Evolutionary conservation across 2,797 vertebrate species (phyloP).

Genomic region (Gastrophryne carolinensis): DNA sequence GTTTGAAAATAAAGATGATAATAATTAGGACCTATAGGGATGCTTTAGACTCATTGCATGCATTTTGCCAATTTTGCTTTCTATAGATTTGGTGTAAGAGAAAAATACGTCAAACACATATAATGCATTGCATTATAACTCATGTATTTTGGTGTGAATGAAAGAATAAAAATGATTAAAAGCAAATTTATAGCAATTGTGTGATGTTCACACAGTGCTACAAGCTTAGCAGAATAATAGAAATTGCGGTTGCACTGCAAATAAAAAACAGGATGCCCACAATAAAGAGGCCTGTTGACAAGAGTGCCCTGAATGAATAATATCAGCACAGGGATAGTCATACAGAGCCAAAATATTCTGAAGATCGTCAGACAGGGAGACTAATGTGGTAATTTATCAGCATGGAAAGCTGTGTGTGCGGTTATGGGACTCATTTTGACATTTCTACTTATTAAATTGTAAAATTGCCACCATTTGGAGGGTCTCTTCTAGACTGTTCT

Average conservation of each 20-base stretch:
- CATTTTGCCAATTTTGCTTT: too few relatives aligned
- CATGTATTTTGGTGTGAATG: too few relatives aligned
- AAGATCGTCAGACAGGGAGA: slow-evolving; percentile 5
- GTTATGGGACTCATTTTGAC: not conserved
- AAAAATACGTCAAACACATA: too few relatives aligned
- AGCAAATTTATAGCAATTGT: too few relatives aligned
- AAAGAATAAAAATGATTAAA: too few relatives aligned
- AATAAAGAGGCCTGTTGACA: slow-evolving; percentile 14
- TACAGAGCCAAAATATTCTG: slow-evolving; percentile 14
- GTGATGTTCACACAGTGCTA: too few relatives aligned
- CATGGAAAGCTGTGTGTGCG: not conserved
- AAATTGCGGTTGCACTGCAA: not conserved
- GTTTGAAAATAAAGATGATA: too few relatives aligned
- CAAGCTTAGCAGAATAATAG: not conserved
- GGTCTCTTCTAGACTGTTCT: not conserved
- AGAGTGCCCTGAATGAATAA: slow-evolving; percentile 12
- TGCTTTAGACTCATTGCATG: too few relatives aligned
- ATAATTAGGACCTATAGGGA: too few relatives aligned
- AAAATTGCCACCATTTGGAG: not conserved
- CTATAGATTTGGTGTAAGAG: too few relatives aligned
- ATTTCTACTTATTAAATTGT: slow-evolving; percentile 6
- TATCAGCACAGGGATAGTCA: slow-evolving; percentile 8
- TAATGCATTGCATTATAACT: too few relatives aligned
- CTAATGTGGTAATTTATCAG: slow-evolving; percentile 28
- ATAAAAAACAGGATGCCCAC: not conserved